Base-by-base conservation (phyloP, 2,888 invertebrate species). In the Thereva unica region DNA sequence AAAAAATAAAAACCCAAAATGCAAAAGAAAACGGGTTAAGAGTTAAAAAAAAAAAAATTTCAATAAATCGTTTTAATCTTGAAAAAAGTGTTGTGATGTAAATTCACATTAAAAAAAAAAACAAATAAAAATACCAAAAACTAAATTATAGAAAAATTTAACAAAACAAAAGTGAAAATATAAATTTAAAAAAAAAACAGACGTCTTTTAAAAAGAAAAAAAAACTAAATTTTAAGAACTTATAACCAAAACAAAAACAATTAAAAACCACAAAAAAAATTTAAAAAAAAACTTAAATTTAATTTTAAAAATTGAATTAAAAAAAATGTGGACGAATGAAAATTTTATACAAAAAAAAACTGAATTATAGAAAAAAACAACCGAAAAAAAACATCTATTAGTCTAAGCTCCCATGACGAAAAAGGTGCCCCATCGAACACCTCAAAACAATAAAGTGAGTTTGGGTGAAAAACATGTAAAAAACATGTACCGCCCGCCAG, bases 21-120 rank as follows among this genome's bases (percentile, higher is more conserved):
- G 66, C 69, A 66, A 49, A 61, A 49, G 12, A 50, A 57, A 52
- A 57, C 66, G 70, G 71, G 67, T 70, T 67, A 66, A 71, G 68
- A 71, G 69, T 64, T 67, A 61, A 68, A 67, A 68, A 70, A 67
- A 70, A 67, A 70, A 61, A 72, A 78, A 76, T 79, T 78, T 79
- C 80, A 76, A 77, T 75, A 23, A 23, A 23, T 23, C 2, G 23
- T 23, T 23, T 23, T 61, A 61, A 50, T 64, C 41, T 64, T 45
- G 61, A 61, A 23, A 23, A 45, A 44, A 76, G 79, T 77, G 79
- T 80, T 79, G 80, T 79, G 79, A 80, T 77, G 68, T 67, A 68
- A 71, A 70, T 71, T 72, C 71, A 71, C 70, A 70, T 68, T 38
- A 64, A 42, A 64, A 53, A 52, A 34, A 50, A 64, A 64, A 42